Base-by-base conservation (phyloP, 2,797 vertebrate species). In the Prunella strophiata region DNA sequence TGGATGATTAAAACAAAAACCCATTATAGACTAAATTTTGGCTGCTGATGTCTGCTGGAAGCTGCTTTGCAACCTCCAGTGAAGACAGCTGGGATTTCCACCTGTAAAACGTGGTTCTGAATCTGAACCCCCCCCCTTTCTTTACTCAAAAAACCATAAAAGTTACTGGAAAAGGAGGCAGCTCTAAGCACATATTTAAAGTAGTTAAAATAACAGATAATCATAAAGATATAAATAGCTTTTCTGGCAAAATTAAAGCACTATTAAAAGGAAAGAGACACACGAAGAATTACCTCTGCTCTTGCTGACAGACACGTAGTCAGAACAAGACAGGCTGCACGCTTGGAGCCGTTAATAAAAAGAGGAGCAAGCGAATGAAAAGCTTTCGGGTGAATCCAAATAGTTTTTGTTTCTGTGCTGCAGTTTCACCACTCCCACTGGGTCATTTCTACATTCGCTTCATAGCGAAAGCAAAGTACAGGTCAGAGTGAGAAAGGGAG, bases 391-490 rank as follows among this genome's bases (percentile, higher is more conserved):
- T 73, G 85, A 82, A 96, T 90, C 86, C 95, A 95, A 96, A 96
- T 94, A 93, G 93, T 96, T 96, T 94, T 90, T 87, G 92, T 95
- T 97, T 96, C 94, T 85, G 86, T 85, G 96, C 95, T 97, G 96
- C 94, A 93, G 95, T 89, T 76, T 91, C 79, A 95, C 93, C 91
- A 95, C 96, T 97, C 96, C 95, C 94, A 93, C 90, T 9, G 81
- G 68, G 95, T 94, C 89, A 94, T 91, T 94, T 96, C 96, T 95
- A 95, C 29, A 62, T 68, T 95, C 73, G n/a, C 94, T 97, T 97
- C 94, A 95, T 68, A 98, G 96, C 48, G 96, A 98, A 98, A 98
- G 96, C 97, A 90, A 97, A 98, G 96, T 93, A 88, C 96, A 97
- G 97, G 95, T 98, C 96, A 94, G 70, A 95, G 75, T 94, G 92